Evolutionary conservation across 2,888 invertebrate species (phyloP), one percentile per base, ranked within the genome.

Genomic region (Noctua comes): DNA sequence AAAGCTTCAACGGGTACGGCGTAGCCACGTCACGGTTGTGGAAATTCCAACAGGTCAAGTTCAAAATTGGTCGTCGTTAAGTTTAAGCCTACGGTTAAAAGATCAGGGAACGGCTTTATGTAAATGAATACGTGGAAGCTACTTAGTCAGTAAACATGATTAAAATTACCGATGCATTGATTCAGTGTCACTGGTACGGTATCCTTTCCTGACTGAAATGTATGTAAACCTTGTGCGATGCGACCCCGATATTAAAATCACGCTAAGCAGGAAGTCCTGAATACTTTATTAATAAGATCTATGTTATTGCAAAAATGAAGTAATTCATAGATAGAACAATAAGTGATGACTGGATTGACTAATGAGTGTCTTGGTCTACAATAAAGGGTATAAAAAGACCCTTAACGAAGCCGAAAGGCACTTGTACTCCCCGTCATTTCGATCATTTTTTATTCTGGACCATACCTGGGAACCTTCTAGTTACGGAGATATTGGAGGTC

Each of bases 151-250:
- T 72, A 27, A 54, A 73, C 43, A 59, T 65, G 51, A 73, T 79
- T 68, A n/a, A 68, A 27, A 80, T 69, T 10, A 75, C 27, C 36
- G 46, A 65, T 31, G 46, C 68, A 46, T 43, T 46, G 46, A 62
- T 68, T 68, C 66, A 62, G 24, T 80, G 82, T 59, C 76, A 59
- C n/a, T 43, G 13, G 68, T 31, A 75, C 54, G 40, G 66, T 66
- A 66, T 66, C n/a, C 43, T 66, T 66, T 70, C 48, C 82, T 62
- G 40, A 57, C 59, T 36, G 54, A 68, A 48, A 71, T 82, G 40
- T 71, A 68, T 68, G 71, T 66, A 70, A 57, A 78, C 79, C 73
- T 82, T 68, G 66, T 31, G n/a, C 62, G 43, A 8, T n/a, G 31
- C 40, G 82, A 77, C 64, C 77, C 48, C 77, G 57, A 16, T 18